Conservation (phyloP, 2,113 vertebrate species). For the Aptenodytes patagonicus region DNA sequence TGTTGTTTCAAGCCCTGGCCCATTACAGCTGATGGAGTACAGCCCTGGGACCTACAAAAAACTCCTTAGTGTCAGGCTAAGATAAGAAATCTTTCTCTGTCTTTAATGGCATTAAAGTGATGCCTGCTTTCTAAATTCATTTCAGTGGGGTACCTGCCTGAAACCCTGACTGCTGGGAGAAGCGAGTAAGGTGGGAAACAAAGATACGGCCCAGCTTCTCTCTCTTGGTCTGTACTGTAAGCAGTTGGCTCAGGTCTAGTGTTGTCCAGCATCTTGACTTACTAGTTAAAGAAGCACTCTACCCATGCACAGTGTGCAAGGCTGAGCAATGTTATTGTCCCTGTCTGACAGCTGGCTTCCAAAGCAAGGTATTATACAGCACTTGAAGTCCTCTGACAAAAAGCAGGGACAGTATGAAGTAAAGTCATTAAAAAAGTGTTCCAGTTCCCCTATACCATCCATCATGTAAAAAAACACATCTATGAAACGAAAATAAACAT, state of each 20-base stretch:
- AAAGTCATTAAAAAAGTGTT: background rate
- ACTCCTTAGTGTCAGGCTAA: background rate
- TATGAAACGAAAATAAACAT: conserved; percentile 32
- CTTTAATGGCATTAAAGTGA: background rate
- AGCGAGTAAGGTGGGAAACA: background rate
- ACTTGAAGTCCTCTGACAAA: background rate
- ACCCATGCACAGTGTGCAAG: background rate
- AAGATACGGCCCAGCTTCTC: background rate
- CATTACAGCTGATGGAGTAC: background rate
- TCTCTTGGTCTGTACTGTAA: background rate
- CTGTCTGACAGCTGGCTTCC: background rate
- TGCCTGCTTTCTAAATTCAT: background rate
- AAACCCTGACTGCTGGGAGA: background rate
- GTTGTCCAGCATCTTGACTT: background rate
- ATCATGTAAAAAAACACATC: background rate
- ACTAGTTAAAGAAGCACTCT: background rate
- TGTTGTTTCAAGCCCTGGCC: background rate
- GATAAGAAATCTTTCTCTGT: background rate
- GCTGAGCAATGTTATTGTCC: background rate
- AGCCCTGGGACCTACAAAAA: background rate
- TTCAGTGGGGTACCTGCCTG: background rate
- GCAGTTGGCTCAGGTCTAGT: background rate
- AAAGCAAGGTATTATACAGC: background rate
- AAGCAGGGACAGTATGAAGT: background rate
- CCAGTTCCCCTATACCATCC: background rate